A percentile compares a stretch with the other conserved stretches of the same genome.
phyloP scores from a whole-genome alignment of 2,113 vertebrate genomes.

The Struthio camelus region DNA sequence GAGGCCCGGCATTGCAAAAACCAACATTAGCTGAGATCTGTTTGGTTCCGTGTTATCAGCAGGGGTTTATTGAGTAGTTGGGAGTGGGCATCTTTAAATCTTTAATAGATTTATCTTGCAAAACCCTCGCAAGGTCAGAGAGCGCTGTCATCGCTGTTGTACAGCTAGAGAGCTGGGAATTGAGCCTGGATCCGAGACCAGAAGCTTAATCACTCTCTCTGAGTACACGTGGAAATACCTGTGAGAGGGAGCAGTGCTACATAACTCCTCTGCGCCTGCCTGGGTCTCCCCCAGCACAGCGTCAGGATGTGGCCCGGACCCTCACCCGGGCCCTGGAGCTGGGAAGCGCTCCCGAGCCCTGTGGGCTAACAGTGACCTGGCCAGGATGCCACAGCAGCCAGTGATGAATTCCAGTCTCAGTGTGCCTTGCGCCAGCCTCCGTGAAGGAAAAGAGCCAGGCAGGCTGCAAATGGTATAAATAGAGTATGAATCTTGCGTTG shows the following conservation, averaged over 20 bases:
- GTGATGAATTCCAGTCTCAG: not conserved
- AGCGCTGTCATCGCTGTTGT: not conserved
- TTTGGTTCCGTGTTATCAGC: not conserved
- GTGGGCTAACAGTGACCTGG: not conserved
- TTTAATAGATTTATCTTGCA: conserved; percentile 51
- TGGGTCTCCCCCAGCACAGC: not conserved
- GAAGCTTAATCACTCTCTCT: not conserved
- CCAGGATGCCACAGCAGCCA: not conserved
- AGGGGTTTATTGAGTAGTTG: conserved; percentile 18
- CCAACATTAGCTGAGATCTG: fast-evolving
- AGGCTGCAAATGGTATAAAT: not conserved
- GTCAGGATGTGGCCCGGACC: not conserved
- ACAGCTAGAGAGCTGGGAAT: conserved; percentile 15
- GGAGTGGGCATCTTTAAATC: conserved; percentile 27
- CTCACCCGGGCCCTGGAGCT: not conserved
- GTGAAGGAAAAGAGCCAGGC: not conserved
- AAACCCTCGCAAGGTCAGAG: not conserved
- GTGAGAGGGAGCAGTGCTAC: not conserved
- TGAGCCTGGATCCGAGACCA: not conserved
- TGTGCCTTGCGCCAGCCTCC: too few relatives aligned
- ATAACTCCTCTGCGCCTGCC: not conserved
- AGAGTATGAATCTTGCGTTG: not conserved
- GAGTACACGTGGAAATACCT: not conserved
- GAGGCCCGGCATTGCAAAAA: not conserved
- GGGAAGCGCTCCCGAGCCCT: not conserved